These are phyloP conservation scores for Junonia oenone DNA, from an alignment of 2,888 invertebrate genomes.

Conservation along the genomic window DNA sequence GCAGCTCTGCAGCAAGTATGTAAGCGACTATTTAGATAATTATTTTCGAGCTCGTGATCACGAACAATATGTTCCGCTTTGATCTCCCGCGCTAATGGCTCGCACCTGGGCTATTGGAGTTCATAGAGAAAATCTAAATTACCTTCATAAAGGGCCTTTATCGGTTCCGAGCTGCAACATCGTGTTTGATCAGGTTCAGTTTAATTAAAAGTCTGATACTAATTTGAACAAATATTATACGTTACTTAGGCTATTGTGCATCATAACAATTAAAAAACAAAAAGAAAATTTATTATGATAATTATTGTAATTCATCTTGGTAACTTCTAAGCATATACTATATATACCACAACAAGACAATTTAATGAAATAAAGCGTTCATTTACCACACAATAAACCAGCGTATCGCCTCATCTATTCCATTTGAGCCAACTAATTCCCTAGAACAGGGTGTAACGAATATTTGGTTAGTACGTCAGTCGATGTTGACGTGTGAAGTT, in stretches of 20 bases:
- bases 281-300: no score
- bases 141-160: constrained; percentile 19
- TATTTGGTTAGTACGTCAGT: constrained; percentile 27
- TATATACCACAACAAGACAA: no score
- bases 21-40: constrained; percentile 41
- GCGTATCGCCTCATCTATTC: background rate
- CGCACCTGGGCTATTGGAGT: constrained; percentile 28
- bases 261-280: background rate
- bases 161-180: constrained; percentile 2
- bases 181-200: background rate
- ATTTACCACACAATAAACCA: background rate
- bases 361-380: no score
- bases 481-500: constrained; percentile 50
- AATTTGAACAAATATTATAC: background rate
- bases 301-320: no score
- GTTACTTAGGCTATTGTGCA: background rate
- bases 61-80: constrained; percentile 51
- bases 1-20: constrained; percentile 1
- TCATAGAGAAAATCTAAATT: constrained; percentile 22
- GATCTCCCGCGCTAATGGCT: constrained; percentile 32
- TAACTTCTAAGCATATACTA: no score
- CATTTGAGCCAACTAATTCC: background rate
- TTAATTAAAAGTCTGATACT: background rate
- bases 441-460: constrained; percentile 13
- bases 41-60: constrained; percentile 53